Evolutionary conservation across 2,797 vertebrate genomes (phyloP), one percentile per base, ranked within the genome.

Genomic region (Knipowitschia caucasica): DNA sequence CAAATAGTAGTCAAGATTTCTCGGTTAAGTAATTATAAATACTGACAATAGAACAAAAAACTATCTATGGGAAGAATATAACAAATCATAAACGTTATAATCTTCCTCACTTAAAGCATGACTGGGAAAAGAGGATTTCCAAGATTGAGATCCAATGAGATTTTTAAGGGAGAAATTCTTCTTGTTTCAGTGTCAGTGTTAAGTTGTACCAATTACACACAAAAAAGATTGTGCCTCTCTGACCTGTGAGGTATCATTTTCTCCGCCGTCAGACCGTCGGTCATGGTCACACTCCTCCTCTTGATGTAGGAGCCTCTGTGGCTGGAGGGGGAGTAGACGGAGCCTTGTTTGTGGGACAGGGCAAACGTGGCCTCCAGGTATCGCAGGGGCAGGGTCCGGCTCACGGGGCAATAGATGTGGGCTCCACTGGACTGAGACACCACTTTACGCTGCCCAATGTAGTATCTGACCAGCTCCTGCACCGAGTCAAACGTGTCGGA

Each of bases 351-450:
- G 44, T 83, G 90, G 63, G 92, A 84, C 54, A 97, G 88, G 53
- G 95, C 92, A 0, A 98, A 99, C 59, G 94, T 98, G 77, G 97
- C 97, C 64, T 99, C 97, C 85, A 99, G 89, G 89, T 98, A 99
- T 27, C 96, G 93, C 77, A 99, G 88, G 0, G 97, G 97, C 26
- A 98, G 93, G 0, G 94, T 99, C 66, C 97, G 92, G 89, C 94
- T 95, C 76, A 99, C 92, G 0, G 95, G 97, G 76, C 94, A 96
- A 85, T 94, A 95, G 86, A 99, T 89, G 71, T 96, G 92, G 64
- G 93, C 94, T 0, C 93, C 91, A 0, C 91, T 94, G 79, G 94
- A 93, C 68, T 92, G 93, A 0, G 95, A 97, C 56, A 99, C 86
- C 0, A 92, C 76, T 59, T 92, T 93, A 25, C 93, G 93, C 72